Percentiles rank a stretch among this genome's conserved stretches.
phyloP scores from a whole-genome alignment of 2,113 vertebrate genomes.

The Natator depressus region DNA sequence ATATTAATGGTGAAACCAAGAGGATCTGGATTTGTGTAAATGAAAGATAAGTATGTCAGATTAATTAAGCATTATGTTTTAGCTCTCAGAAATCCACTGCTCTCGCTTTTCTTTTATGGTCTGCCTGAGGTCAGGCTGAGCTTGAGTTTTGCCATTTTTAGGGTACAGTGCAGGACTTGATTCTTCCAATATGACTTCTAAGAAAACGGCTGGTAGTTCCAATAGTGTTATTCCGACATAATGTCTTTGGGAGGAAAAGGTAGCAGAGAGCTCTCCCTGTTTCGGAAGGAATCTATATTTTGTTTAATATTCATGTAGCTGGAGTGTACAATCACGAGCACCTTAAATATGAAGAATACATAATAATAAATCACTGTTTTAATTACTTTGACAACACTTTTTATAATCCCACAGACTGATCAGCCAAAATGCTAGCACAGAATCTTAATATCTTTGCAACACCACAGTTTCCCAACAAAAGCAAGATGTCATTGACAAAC shows the following conservation, averaged over 20 bases:
- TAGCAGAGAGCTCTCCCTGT: background rate
- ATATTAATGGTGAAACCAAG: background rate
- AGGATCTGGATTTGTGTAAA: background rate
- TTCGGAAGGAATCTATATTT: background rate
- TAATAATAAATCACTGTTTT: fast-evolving
- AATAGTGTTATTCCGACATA: background rate
- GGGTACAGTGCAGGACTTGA: background rate
- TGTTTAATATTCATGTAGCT: background rate
- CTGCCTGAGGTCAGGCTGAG: background rate
- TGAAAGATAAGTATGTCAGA: background rate
- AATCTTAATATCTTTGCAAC: background rate
- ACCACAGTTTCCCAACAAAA: background rate
- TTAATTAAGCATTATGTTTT: background rate
- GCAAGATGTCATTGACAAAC: background rate
- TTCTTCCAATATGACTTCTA: background rate
- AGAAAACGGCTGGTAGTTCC: background rate
- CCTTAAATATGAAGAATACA: background rate
- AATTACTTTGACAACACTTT: background rate
- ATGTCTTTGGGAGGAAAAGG: background rate
- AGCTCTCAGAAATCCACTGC: background rate
- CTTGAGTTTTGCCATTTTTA: background rate
- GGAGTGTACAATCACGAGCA: background rate
- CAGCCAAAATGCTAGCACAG: background rate
- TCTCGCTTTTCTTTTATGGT: background rate
- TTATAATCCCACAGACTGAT: background rate